phyloP scores from a whole-genome alignment of 2,888 invertebrate genomes.

The Cinara cedri region DNA sequence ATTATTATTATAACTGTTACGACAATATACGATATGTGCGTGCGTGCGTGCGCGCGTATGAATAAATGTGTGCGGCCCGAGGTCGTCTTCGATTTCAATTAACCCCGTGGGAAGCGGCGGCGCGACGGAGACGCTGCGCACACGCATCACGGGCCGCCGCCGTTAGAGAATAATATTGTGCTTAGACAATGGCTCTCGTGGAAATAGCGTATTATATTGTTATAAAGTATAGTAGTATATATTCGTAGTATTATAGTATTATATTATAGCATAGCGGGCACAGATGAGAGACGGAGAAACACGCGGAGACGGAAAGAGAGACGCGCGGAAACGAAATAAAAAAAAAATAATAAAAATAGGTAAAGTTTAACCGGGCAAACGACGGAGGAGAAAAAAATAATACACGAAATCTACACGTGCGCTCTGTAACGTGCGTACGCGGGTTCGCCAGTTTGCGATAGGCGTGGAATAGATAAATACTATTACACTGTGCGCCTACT shows the following conservation, averaged over 20 bases:
- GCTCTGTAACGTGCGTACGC: background rate
- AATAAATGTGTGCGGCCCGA: constrained; percentile 6
- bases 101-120: constrained; percentile 50
- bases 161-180: background rate
- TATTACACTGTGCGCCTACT: no score
- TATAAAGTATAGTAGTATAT: no score
- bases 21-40: background rate
- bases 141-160: background rate
- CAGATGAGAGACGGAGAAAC: background rate
- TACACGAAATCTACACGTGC: background rate
- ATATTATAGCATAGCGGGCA: background rate
- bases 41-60: background rate
- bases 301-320: background rate
- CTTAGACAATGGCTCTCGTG: background rate
- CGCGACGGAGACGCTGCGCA: background rate
- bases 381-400: background rate
- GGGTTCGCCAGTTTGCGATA: background rate
- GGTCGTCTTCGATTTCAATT: constrained; percentile 53
- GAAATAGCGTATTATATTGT: background rate
- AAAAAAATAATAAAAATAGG: no score
- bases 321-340: background rate
- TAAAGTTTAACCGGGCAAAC: background rate
- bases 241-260: no score
- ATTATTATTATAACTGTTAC: background rate
- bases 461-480: constrained; percentile 21